Evolutionary conservation across 2,113 vertebrate genomes (phyloP), one percentile per base, ranked within the genome.

Genomic region (Thymallus thymallus): DNA sequence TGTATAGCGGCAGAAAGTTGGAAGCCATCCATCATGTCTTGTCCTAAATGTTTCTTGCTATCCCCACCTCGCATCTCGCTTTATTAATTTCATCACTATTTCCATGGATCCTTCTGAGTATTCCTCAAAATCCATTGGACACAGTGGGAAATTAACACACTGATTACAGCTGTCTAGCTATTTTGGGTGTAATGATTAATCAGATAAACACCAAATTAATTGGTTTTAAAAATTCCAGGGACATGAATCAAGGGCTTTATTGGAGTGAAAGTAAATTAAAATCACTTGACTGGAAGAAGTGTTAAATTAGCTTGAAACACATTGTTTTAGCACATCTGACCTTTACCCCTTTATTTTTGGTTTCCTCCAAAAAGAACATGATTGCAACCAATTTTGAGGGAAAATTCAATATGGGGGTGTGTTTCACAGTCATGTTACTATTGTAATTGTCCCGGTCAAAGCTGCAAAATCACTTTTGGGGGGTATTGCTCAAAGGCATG

Each of bases 171-270:
- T 46, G 71, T 74, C n/a, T 62, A 67, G 84, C 81, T 86, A 86
- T 87, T 87, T 90, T 83, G 75, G 74, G 80, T 71, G 23, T 68
- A 76, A 71, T 85, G 70, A 91, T 88, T 87, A 81, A 84, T 87
- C 77, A 73, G 87, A 91, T 91, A 87, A 85, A 80, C 74, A 86
- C 84, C 76, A 78, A 70, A 86, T 85, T 79, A 89, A 91, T 78
- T 87, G 75, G 69, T 81, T 80, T 77, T 45, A 76, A 82, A 88
- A 77, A 77, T 82, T 81, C 69, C 55, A 80, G 80, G 76, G 72
- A 70, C 73, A 78, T 76, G 69, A 83, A 80, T 78, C 46, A 76
- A 87, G 82, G 71, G 9, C 66, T 77, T 32, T 23, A 74, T 26
- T 77, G 20, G 77, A 75, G 55, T 62, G 69, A 73, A 80, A 78